phyloP scores from a whole-genome alignment of 2,113 vertebrate species.

The Thamnaconus septentrionalis region DNA sequence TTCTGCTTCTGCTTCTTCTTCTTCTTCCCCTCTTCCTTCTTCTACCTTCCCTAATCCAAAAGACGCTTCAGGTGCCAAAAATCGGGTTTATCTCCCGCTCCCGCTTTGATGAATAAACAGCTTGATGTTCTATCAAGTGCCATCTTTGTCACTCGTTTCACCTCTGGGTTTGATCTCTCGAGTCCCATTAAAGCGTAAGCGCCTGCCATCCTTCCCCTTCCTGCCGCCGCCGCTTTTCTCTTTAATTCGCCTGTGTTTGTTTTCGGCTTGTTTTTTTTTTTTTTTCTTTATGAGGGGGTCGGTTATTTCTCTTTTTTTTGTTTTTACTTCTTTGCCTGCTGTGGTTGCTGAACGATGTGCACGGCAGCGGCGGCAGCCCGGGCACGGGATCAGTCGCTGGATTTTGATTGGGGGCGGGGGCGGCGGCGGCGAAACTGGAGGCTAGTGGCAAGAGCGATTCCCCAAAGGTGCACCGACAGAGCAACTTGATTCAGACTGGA shows the following conservation, averaged over 20 bases:
- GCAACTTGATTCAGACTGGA: constrained; percentile 56
- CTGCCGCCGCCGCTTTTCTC: not conserved
- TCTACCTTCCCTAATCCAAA: not conserved
- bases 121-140: constrained; percentile 22
- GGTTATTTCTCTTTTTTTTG: not conserved
- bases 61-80: constrained; percentile 12
- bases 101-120: constrained; percentile 21
- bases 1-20: too few species aligned
- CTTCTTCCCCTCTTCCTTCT: too few species aligned
- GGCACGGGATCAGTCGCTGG: constrained; percentile 78
- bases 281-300: not conserved
- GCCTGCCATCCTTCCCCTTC: not conserved
- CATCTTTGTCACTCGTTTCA: constrained; percentile 15
- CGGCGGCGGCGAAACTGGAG: constrained; percentile 38
- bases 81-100: not conserved
- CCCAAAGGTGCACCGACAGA: constrained; percentile 59
- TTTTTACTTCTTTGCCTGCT: too few species aligned
- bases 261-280: not conserved
- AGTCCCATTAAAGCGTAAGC: constrained; percentile 18
- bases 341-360: too few species aligned
- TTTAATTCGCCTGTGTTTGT: constrained; percentile 1
- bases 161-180: constrained; percentile 16
- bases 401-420: constrained; percentile 44
- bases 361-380: constrained; percentile 52
- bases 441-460: constrained; percentile 66